A percentile compares a stretch with the other conserved stretches of the same genome.
phyloP scores from a whole-genome alignment of 2,797 vertebrate genomes.

The Zalophus californianus region DNA sequence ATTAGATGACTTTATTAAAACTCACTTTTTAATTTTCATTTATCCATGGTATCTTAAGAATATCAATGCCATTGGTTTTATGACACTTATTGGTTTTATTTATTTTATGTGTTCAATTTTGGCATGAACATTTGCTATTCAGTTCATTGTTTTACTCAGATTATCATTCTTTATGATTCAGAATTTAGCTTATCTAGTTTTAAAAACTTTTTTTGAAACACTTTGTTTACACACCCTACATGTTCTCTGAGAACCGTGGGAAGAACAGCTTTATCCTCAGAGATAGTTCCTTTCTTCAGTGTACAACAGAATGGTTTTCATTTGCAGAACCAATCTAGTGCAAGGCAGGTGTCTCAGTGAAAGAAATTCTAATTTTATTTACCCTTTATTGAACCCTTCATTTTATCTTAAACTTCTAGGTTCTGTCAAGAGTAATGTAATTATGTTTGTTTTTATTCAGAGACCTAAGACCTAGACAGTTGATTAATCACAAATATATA shows the following conservation, averaged over 20 bases:
- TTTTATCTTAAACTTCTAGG: constrained; percentile 87
- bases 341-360: constrained; percentile 85
- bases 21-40: background rate
- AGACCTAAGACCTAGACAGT: constrained; percentile 82
- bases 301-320: constrained; percentile 68
- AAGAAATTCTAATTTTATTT: constrained; percentile 83
- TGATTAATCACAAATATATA: background rate
- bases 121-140: background rate
- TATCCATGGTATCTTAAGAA: background rate
- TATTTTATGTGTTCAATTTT: constrained; percentile 38
- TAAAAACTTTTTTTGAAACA: constrained; percentile 14
- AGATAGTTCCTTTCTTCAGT: constrained; percentile 69
- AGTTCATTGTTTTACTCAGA: background rate
- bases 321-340: constrained; percentile 72
- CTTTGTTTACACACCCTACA: background rate
- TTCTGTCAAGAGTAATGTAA: constrained; percentile 88
- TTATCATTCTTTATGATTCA: constrained; percentile 54
- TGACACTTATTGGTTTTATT: background rate
- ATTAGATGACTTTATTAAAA: background rate
- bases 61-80: background rate
- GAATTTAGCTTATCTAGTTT: constrained; percentile 28
- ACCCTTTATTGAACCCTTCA: constrained; percentile 81
- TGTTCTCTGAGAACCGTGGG: constrained; percentile 86
- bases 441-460: constrained; percentile 85
- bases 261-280: constrained; percentile 74